Evolutionary conservation across 2,797 vertebrate genomes (phyloP).

Genomic region (Tapirus indicus): DNA sequence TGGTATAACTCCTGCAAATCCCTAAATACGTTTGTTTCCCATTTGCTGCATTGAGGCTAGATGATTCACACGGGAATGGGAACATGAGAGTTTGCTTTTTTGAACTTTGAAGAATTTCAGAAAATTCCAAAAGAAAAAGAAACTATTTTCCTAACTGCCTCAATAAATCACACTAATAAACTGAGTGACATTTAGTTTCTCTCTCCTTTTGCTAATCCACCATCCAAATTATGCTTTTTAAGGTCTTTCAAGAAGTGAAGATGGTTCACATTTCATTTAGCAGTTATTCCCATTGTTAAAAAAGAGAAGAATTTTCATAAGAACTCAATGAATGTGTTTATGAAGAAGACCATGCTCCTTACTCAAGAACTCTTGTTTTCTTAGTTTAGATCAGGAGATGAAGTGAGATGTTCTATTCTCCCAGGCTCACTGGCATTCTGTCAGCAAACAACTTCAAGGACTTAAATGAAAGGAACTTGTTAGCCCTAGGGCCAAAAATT

Average conservation of each 20-base stretch:
- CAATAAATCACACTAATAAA: background rate
- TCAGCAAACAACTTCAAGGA: background rate
- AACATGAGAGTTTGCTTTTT: background rate
- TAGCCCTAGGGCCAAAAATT: background rate
- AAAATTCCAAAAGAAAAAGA: background rate
- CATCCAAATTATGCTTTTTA: background rate
- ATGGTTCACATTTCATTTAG: background rate
- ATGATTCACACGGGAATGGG: background rate
- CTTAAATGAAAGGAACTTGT: background rate
- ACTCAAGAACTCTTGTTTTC: background rate
- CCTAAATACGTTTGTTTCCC: background rate
- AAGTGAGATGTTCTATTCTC: background rate
- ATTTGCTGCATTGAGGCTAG: background rate
- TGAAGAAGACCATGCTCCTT: background rate
- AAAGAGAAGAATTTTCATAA: background rate
- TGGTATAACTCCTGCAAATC: background rate
- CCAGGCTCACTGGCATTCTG: background rate
- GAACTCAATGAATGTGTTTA: background rate
- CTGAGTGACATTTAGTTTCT: background rate
- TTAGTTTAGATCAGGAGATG: background rate
- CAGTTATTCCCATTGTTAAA: background rate
- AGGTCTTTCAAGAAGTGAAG: background rate
- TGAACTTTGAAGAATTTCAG: background rate
- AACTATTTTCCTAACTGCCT: background rate
- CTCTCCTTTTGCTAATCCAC: background rate